These are phyloP conservation scores for Oreochromis spilurus DNA, from an alignment of 2,113 vertebrate genomes.

Conservation along the genomic window DNA sequence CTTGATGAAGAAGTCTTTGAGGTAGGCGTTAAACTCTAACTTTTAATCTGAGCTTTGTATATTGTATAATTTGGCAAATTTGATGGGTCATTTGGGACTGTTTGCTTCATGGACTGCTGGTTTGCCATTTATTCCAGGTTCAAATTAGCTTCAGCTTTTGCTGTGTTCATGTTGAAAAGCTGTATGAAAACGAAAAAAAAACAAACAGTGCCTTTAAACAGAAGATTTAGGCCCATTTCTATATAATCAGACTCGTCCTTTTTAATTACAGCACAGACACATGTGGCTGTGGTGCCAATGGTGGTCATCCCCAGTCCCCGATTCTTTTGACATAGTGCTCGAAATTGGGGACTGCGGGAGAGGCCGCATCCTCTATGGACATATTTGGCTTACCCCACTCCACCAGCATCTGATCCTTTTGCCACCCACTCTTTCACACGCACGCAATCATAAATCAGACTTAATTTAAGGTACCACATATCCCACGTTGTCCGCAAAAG, in stretches of 20 bases:
- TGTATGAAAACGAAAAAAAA: background rate
- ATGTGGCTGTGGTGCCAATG: slow-evolving; percentile 1
- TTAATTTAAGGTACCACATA: slow-evolving; percentile 28
- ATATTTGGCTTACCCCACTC: background rate
- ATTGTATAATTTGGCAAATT: background rate
- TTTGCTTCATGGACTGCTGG: background rate
- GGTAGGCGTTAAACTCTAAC: slow-evolving; percentile 68
- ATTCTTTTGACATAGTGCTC: background rate
- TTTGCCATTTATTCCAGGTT: background rate
- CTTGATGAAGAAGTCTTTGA: slow-evolving; percentile 97
- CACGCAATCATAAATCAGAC: slow-evolving; percentile 15
- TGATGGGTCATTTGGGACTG: background rate
- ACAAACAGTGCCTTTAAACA: background rate
- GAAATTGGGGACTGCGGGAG: background rate
- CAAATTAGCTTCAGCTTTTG: background rate
- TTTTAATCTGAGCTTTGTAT: background rate
- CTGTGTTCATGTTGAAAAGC: background rate
- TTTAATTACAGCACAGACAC: background rate
- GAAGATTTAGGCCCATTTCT: background rate
- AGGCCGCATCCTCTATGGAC: slow-evolving; percentile 12
- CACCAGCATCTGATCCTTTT: background rate
- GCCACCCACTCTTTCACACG: background rate
- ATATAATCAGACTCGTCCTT: background rate
- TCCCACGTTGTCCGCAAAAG: slow-evolving; percentile 6
- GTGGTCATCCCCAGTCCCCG: background rate